A percentile compares a stretch with the other conserved stretches of the same genome.
Evolutionary conservation across 35 echinoderm and acorn worm genomes (phyloP).

Genomic region (Amphiura filiformis): DNA sequence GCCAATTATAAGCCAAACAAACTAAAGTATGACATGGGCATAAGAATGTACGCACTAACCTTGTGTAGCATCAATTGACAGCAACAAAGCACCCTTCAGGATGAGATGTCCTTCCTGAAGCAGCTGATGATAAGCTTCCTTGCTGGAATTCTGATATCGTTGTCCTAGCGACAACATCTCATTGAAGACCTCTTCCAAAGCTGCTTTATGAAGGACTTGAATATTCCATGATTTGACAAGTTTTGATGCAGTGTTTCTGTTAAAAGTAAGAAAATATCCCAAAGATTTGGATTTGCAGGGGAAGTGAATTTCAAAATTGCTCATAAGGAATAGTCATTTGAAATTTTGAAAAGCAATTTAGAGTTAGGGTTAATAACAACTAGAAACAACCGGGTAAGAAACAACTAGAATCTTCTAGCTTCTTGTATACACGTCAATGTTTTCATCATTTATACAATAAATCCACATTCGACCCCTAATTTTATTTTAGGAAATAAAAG

Average conservation of each 20-base stretch:
- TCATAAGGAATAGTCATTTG: background rate
- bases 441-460: too few species aligned
- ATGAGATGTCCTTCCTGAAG: conserved; percentile 27
- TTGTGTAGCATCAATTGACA: background rate
- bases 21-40: too few species aligned
- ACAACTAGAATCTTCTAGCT: too few species aligned
- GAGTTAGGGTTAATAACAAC: too few species aligned
- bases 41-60: background rate
- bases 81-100: background rate
- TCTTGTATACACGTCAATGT: too few species aligned
- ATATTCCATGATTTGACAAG: background rate
- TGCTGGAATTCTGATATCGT: conserved; percentile 20
- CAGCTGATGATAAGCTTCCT: background rate
- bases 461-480: too few species aligned
- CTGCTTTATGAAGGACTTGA: background rate
- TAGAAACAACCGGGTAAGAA: too few species aligned
- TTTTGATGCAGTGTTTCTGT: background rate
- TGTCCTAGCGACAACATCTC: conserved; percentile 11
- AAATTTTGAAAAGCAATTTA: background rate
- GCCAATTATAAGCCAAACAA: too few species aligned
- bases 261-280: too few species aligned
- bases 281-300: background rate
- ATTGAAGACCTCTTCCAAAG: background rate
- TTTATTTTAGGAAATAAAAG: too few species aligned
- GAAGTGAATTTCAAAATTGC: background rate